Evolutionary conservation across 2,113 vertebrate species (phyloP), one percentile per base, ranked within the genome.

Genomic region (Vombatus ursinus): DNA sequence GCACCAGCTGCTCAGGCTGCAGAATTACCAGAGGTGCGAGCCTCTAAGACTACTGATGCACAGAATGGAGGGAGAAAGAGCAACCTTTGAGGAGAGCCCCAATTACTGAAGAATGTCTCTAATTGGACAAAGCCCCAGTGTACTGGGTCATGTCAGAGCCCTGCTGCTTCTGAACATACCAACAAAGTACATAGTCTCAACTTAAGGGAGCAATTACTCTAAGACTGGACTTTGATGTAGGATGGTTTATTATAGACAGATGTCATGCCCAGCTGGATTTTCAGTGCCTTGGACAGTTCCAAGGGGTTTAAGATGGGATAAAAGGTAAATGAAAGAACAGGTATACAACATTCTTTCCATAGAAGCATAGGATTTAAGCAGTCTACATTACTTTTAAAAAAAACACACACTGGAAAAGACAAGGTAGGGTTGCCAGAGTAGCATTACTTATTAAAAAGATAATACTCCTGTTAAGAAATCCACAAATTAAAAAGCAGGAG

Each of bases 1-100:
- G 94, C 96, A 96, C 96, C 97, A 96, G 97, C 96, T 97, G 96
- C 95, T 91, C 2, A 89, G 91, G 94, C 96, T 96, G 96, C 96
- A 96, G 97, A 98, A 97, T 98, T 96, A 96, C 95, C 77, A 84
- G 93, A 97, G 92, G 96, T 96, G 92, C 50, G 90, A 94, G 97
- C 84, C 90, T 94, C 94, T 54, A 91, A 92, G 94, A 93, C 92
- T 54, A 16, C 91, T 51, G 84, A 94, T 94, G 28, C 6, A 47
- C 96, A 96, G 93, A 52, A 92, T 47, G n/a, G 37, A 84, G 19
- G 68, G 68, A 44, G 68, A 84, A 84, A 84, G 68, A 84, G 68
- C 68, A 84, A 84, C 19, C 68, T 84, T 23, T 84, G n/a, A 84
- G n/a, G 68, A 84, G n/a, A 84, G 68, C n/a, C 68, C n/a, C 68